Conservation (phyloP, 2,797 vertebrate species). For the Phyllotis vaccarum region DNA sequence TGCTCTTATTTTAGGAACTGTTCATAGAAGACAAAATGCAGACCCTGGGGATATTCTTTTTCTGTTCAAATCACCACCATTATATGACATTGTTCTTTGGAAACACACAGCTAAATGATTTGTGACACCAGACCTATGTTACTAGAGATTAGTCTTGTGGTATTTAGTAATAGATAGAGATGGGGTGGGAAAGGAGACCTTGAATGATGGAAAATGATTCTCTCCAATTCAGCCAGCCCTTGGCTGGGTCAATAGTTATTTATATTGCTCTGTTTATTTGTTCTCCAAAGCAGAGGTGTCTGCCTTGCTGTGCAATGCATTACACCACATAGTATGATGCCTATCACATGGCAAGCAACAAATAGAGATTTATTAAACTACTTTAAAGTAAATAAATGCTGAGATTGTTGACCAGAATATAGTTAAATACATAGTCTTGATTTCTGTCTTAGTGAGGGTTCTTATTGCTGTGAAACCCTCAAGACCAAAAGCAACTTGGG, state of each 20-base stretch:
- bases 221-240: neutral
- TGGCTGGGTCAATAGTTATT: neutral
- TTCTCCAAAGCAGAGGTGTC: neutral
- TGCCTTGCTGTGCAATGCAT: neutral
- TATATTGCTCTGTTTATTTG: neutral
- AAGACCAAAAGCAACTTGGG: neutral
- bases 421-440: conserved; percentile 15
- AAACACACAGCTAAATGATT: neutral
- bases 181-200: conserved; percentile 23
- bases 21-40: neutral
- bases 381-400: conserved; percentile 20
- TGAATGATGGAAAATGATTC: conserved; percentile 29
- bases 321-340: neutral
- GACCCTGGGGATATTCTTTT: neutral
- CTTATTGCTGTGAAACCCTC: neutral
- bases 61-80: neutral
- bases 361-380: conserved; percentile 9
- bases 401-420: conserved; percentile 11
- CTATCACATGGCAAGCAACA: neutral
- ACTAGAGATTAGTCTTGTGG: neutral
- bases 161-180: conserved; percentile 22
- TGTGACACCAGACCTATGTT: neutral
- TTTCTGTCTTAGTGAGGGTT: neutral
- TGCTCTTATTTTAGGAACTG: neutral
- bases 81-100: neutral